Evolutionary conservation across 2,888 invertebrate species (phyloP), one percentile per base, ranked within the genome.

Genomic region (Syrphus vitripennis): DNA sequence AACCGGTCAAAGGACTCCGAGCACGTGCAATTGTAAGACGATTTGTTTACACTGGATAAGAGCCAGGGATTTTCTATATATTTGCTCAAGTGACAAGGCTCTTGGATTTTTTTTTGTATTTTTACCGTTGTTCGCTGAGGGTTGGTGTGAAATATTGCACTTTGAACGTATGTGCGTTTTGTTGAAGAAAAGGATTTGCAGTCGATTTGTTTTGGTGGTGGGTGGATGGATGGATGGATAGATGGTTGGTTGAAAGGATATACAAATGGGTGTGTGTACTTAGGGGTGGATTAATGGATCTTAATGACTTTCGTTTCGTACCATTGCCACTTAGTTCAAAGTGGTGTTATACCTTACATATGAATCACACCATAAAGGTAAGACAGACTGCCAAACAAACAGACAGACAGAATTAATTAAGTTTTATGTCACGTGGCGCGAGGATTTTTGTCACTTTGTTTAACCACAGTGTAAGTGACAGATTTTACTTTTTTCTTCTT

Each of bases 61-160:
- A 70, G 86, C 82, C 77, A 78, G 72, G 83, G 83, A 83, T 83
- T 63, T 83, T 72, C 48, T 65, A 19, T 72, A 19, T 72, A 55
- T 83, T 77, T 83, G 21, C 78, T 10, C 59, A 69, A 71, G 80
- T 69, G 57, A 65, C 63, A 65, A 48, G 61, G 34, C 16, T n/a
- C n/a, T 57, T 9, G n/a, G 34, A 31, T 53, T 34, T 9, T 34
- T 14, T 67, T 16, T n/a, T n/a, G n/a, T n/a, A n/a, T n/a, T 31
- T 50, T 26, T 10, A 45, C 29, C 29, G 29, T 19, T 31, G 16
- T 45, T 26, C 42, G 45, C 19, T 45, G 24, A 74, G 87, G 90
- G 89, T 90, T 89, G 90, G 91, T 91, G 91, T 91, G 91, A 91
- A 91, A 89, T 90, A 90, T 91, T 89, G 89, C 92, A 92, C 92